Base-by-base conservation (phyloP, 1,140 invertebrate species). In the Trinorchestia longiramus region DNA sequence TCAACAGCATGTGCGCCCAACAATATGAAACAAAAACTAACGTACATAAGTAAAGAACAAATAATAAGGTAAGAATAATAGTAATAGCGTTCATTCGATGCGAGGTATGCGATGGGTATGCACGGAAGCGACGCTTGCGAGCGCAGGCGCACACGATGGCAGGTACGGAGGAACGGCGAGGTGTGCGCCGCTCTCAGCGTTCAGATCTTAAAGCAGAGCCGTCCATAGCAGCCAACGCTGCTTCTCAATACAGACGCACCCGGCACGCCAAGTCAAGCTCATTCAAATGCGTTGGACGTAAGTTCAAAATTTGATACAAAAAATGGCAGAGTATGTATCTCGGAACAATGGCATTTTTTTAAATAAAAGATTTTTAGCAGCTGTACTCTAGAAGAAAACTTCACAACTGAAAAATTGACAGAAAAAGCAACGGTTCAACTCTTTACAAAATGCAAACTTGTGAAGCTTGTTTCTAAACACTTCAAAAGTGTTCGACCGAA, bases 201-300 rank as follows among this genome's bases (percentile, higher is more conserved):
- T 90, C 88, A 42, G 15, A 11, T 42, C 88, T 90, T 90, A 90
- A 90, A 90, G 88, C 43, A 90, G 88, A 90, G 43, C 88, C 88
- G n/a, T 90, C 88, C 88, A 90, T 90, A 90, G 41, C 88, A 90
- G 41, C 28, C 8, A 41, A 15, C 4, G 88, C 88, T 41, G 88
- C 88, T 43, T 43, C 43, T 90, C 88, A 77, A 77, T 77, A 77
- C 11, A 53, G 62, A 77, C 62, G 62, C 62, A 77, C 62, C 28
- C 62, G 62, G 62, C 28, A 36, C 62, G 28, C 62, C 62, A 77
- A 77, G 62, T 77, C 62, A 77, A 28, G 11, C 36, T 28, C 36
- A 77, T 36, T 77, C 62, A 77, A 77, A 77, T 77, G 28, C 15
- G 15, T 36, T 77, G 11, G 62, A 77, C 28, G 8, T 28, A 77